A percentile compares a stretch with the other conserved stretches of the same genome.
phyloP scores from a whole-genome alignment of 2,888 invertebrate species.

The Drosophila putrida region DNA sequence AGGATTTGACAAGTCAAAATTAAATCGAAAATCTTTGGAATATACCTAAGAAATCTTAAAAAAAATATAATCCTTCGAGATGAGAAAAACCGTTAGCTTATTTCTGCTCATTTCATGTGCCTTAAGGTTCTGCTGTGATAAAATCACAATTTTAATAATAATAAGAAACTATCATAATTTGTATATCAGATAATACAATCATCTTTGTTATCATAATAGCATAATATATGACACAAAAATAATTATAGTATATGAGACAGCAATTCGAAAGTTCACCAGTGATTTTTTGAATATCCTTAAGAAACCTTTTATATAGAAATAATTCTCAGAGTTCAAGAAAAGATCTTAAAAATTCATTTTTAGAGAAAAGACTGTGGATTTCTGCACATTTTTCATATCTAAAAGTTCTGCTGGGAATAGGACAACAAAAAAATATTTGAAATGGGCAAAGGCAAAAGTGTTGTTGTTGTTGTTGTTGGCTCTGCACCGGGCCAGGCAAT shows the following conservation, averaged over 20 bases:
- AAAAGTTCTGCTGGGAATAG: constrained; percentile 34
- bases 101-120: constrained; percentile 20
- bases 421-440: constrained; percentile 14
- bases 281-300: background rate
- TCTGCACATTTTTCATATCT: constrained; percentile 21
- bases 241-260: too few species aligned
- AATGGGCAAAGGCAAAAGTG: constrained; percentile 29
- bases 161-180: too few species aligned
- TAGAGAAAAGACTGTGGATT: constrained; percentile 2
- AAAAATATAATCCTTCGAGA: background rate
- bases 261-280: too few species aligned
- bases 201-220: too few species aligned
- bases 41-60: background rate
- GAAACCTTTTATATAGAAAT: background rate
- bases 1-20: background rate
- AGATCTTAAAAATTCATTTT: background rate
- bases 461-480: constrained; percentile 34
- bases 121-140: background rate
- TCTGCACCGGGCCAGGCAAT: constrained; percentile 42
- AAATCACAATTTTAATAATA: too few species aligned
- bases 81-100: too few species aligned
- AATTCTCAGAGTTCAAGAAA: too few species aligned
- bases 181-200: too few species aligned
- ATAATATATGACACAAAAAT: too few species aligned
- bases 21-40: background rate